A percentile compares a stretch with the other conserved stretches of the same genome.
Conservation (phyloP, 2,888 invertebrate species). For the Lissonota sp. region DNA sequence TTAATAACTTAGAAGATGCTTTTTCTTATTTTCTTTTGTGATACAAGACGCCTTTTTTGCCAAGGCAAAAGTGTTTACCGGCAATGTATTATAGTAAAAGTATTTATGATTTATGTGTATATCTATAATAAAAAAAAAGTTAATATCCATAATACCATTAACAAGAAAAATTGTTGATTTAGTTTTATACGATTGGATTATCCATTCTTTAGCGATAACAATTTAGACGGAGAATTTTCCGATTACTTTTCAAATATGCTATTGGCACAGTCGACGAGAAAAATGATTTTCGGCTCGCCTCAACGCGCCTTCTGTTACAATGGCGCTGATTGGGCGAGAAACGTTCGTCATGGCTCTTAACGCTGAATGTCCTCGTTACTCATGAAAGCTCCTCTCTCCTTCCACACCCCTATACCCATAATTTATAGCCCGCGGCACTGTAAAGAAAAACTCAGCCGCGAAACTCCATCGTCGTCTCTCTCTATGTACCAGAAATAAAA, state of each 20-base stretch:
- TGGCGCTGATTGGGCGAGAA: slow-evolving; percentile 77
- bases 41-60: slow-evolving; percentile 48
- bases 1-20: slow-evolving; percentile 47
- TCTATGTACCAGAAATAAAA: not conserved
- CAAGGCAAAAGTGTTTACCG: slow-evolving; percentile 36
- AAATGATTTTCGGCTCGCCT: slow-evolving; percentile 41
- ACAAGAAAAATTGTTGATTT: not conserved
- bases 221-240: slow-evolving; percentile 4
- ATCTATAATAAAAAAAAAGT: slow-evolving; percentile 49
- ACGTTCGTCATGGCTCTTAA: slow-evolving; percentile 75
- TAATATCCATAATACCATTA: slow-evolving; percentile 40
- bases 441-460: slow-evolving; percentile 43
- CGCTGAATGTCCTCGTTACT: slow-evolving; percentile 78
- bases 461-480: slow-evolving; percentile 45
- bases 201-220: not conserved
- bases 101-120: slow-evolving; percentile 66
- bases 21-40: slow-evolving; percentile 53
- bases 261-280: slow-evolving; percentile 10
- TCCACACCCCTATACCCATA: not conserved
- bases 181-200: not conserved
- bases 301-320: slow-evolving; percentile 67
- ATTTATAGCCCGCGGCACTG: slow-evolving; percentile 26
- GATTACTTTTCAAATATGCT: slow-evolving; percentile 6
- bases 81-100: slow-evolving; percentile 68
- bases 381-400: slow-evolving; percentile 50